Conservation (phyloP, 2,888 invertebrate species). For the Cynaeus angustus region DNA sequence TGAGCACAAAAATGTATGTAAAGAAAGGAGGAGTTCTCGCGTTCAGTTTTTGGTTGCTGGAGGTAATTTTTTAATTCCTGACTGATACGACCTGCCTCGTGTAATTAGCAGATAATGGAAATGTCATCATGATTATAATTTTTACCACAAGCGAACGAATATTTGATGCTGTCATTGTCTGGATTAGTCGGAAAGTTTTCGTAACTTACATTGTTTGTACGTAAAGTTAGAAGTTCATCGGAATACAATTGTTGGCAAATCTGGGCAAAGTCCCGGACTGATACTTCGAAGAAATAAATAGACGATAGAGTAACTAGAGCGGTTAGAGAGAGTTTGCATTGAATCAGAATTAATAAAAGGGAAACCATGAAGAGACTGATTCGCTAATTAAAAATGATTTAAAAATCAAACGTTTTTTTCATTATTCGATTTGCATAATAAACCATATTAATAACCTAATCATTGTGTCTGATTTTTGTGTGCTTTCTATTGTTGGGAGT, state of each 20-base stretch:
- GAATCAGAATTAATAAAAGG: not conserved
- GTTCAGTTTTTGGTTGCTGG: slow-evolving; percentile 61
- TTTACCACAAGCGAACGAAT: too few relatives aligned
- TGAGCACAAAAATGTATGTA: slow-evolving; percentile 5
- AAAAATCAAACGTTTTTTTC: too few relatives aligned
- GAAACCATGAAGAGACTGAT: not conserved
- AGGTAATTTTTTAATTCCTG: slow-evolving; percentile 52
- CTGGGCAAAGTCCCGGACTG: not conserved
- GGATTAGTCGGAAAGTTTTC: too few relatives aligned
- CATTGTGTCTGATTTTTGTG: too few relatives aligned
- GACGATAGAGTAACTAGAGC: slow-evolving; percentile 6
- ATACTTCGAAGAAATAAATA: not conserved
- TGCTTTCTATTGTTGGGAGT: too few relatives aligned
- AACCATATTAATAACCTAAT: too few relatives aligned
- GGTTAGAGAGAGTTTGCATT: not conserved
- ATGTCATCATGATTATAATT: too few relatives aligned
- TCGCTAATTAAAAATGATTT: too few relatives aligned
- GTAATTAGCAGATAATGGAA: too few relatives aligned
- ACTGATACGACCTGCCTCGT: not conserved
- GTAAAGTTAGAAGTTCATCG: not conserved
- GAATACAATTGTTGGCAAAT: slow-evolving; percentile 5
- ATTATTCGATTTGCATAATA: too few relatives aligned
- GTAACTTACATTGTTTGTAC: too few relatives aligned
- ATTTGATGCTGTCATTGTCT: too few relatives aligned
- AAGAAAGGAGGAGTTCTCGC: slow-evolving; percentile 41